These are phyloP conservation scores for Cardiocondyla obscurior DNA, from an alignment of 1,140 invertebrate species.

Conservation along the genomic window DNA sequence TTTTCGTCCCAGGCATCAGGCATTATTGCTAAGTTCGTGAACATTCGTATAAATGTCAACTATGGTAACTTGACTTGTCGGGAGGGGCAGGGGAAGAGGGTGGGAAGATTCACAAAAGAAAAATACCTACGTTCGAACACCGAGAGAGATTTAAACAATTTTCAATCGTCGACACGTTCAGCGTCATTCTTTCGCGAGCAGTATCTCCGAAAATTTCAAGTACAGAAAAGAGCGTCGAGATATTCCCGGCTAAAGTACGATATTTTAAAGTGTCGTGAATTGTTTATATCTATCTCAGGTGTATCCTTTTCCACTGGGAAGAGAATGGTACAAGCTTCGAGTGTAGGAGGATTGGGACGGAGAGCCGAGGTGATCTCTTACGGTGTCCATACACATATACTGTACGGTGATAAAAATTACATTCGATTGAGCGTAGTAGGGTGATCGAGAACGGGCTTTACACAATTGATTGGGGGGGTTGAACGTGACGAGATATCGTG, in stretches of 20 bases:
- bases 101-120: neutral
- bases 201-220: neutral
- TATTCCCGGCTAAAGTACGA: neutral
- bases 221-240: neutral
- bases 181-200: neutral
- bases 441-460: constrained; percentile 23
- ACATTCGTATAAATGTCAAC: constrained; percentile 17
- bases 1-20: constrained; percentile 8
- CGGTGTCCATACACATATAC: constrained; percentile 56
- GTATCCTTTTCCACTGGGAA: neutral
- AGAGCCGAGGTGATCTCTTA: constrained; percentile 34
- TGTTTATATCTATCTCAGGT: neutral
- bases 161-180: neutral
- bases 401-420: constrained; percentile 39
- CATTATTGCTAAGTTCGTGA: constrained; percentile 48
- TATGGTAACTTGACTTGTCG: neutral
- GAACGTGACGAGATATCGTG: constrained; percentile 62
- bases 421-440: constrained; percentile 14
- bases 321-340: neutral
- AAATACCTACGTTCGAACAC: neutral
- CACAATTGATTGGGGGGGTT: constrained; percentile 23
- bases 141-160: neutral
- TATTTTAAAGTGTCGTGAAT: neutral
- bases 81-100: too few relatives aligned
- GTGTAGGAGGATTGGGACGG: neutral